These are phyloP conservation scores for Hirtodrosophila duncani DNA, from an alignment of 2,888 invertebrate genomes.

Conservation along the genomic window DNA sequence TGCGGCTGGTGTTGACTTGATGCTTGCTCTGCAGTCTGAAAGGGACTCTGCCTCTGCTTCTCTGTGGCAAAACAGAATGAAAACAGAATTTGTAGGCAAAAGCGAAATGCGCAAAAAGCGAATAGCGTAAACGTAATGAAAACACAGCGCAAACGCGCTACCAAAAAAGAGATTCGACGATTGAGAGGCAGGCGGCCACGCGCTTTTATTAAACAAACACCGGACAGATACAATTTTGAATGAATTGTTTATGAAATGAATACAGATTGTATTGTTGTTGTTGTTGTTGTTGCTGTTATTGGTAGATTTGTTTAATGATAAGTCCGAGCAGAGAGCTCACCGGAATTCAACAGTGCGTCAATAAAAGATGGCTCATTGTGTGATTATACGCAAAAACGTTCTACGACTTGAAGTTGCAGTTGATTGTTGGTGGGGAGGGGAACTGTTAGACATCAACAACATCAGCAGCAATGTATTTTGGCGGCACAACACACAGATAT, in stretches of 20 bases:
- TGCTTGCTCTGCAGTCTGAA: slow-evolving; percentile 17
- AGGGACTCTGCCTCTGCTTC: background rate
- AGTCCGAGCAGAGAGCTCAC: no score
- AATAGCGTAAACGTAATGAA: slow-evolving; percentile 29
- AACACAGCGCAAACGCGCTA: slow-evolving; percentile 69
- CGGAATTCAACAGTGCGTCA: no score
- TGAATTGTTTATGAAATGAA: slow-evolving; percentile 40
- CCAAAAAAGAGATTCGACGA: slow-evolving; percentile 44
- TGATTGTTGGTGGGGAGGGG: no score
- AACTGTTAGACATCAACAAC: no score
- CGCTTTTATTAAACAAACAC: slow-evolving; percentile 30
- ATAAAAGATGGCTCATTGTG: no score
- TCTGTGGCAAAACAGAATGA: slow-evolving; percentile 53
- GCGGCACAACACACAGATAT: no score
- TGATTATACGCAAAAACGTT: no score
- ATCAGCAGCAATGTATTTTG: no score
- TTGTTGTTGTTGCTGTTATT: slow-evolving; percentile 21
- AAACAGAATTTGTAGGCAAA: slow-evolving; percentile 35
- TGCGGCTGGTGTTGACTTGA: slow-evolving; percentile 8
- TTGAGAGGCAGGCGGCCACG: slow-evolving; percentile 35
- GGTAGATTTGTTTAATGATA: slow-evolving; percentile 32
- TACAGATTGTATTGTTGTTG: no score
- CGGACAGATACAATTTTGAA: slow-evolving; percentile 46
- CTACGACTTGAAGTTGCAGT: no score
- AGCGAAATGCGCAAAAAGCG: slow-evolving; percentile 62